These are phyloP conservation scores for Oriolus oriolus DNA, from an alignment of 2,113 vertebrate species.

Conservation along the genomic window DNA sequence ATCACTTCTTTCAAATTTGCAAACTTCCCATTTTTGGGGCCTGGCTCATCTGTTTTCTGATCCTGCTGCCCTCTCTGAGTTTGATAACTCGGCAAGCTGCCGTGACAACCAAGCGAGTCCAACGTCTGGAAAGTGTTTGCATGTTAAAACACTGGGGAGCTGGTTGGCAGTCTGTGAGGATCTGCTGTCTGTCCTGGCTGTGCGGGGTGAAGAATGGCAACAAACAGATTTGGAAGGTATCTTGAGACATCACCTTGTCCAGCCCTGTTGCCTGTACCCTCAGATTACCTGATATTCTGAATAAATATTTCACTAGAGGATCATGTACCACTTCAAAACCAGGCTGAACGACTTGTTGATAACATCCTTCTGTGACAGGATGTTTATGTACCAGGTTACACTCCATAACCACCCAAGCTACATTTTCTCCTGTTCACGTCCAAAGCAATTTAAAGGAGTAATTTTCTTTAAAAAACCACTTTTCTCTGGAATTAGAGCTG, in stretches of 20 bases:
- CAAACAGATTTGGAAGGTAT: not conserved
- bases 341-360: not conserved
- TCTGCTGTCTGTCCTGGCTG: not conserved
- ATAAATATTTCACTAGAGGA: not conserved
- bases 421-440: not conserved
- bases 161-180: not conserved
- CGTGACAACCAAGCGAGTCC: not conserved
- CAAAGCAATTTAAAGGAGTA: not conserved
- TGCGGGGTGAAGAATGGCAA: not conserved
- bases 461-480: not conserved
- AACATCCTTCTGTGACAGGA: not conserved
- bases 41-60: not conserved
- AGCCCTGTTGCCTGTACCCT: not conserved
- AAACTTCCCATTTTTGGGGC: not conserved
- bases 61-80: not conserved
- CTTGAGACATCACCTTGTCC: not conserved
- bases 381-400: not conserved
- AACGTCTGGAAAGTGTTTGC: fast-evolving
- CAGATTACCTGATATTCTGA: not conserved
- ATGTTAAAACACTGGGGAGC: not conserved
- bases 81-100: not conserved
- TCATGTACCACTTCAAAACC: not conserved
- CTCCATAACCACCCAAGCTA: not conserved
- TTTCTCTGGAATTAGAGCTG: not conserved
- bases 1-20: not conserved